Evolutionary conservation across 2,113 vertebrate species (phyloP), one percentile per base, ranked within the genome.

Genomic region (Nyctibius bracteatus): DNA sequence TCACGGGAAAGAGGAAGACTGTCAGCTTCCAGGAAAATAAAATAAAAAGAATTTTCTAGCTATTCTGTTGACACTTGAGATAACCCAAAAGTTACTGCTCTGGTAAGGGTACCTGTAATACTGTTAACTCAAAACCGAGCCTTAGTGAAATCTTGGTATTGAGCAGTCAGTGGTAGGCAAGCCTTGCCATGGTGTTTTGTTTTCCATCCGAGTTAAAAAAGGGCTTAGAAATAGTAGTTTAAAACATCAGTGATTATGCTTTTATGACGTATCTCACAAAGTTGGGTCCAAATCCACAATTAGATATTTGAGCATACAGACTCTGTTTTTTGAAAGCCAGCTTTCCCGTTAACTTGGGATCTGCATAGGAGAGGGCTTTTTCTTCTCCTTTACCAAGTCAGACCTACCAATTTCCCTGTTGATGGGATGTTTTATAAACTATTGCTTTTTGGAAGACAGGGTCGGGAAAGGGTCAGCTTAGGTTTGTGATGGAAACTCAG

Each of bases 261-360:
- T 88, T 88, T 75, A 73, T 58, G n/a, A 70, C 16, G 41, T 10
- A 65, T 83, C 23, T 88, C n/a, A 44, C 24, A 44, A 83, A 93
- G 55, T 86, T 83, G 67, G 19, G 25, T 92, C 91, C 91, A 94
- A 96, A 95, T 46, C 92, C 88, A 78, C 59, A 91, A 39, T 75
- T 54, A 92, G 63, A 75, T 92, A 83, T 54, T 88, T 66, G 49
- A 78, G 65, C 49, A 65, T 39, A 65, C 15, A 59, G 25, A 46
- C 35, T 82, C 13, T 46, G 5, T 46, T 52, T 88, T 92, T 82
- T 88, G 31, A 81, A 88, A 94, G 12, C 55, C 74, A 63, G 27
- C 52, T 83, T 84, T 92, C 59, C 79, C 86, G 10, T 86, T 88
- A 51, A 62, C 46, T 88, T 19, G 12, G 4, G 80, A 86, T 88